Evolutionary conservation across 2,888 invertebrate genomes (phyloP).

Genomic region (Pseudococcus viburni): DNA sequence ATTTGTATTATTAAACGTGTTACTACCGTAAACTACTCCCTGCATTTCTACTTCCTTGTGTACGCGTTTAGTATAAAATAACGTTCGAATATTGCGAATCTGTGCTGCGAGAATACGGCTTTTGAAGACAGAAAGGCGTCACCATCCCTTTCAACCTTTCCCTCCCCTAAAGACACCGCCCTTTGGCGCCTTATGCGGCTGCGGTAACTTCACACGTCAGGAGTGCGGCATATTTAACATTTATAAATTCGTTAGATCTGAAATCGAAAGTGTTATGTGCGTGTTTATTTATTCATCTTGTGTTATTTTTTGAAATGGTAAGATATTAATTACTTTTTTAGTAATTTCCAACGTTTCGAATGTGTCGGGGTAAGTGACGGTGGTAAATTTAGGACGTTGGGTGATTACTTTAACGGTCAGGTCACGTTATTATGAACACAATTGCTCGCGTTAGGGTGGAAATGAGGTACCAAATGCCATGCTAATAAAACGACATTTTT

Average conservation of each 20-base stretch:
- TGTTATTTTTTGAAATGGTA: slow-evolving; percentile 20
- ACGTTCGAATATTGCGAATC: slow-evolving; percentile 20
- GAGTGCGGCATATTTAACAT: slow-evolving; percentile 45
- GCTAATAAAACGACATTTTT: neutral
- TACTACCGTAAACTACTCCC: neutral
- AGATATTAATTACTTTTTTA: neutral
- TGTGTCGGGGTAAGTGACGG: neutral
- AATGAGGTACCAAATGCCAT: slow-evolving; percentile 21
- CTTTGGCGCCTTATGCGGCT: slow-evolving; percentile 49
- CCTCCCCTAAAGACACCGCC: slow-evolving; percentile 46
- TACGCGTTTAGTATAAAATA: too few species aligned
- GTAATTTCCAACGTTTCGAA: neutral
- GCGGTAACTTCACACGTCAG: slow-evolving; percentile 39
- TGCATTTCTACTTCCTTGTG: too few species aligned
- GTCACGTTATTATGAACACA: neutral
- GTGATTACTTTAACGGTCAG: slow-evolving; percentile 24
- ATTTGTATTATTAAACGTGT: slow-evolving; percentile 35
- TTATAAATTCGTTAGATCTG: slow-evolving; percentile 43
- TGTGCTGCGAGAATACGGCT: slow-evolving; percentile 22
- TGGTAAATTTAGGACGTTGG: neutral
- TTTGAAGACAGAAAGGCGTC: slow-evolving; percentile 54
- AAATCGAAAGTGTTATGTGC: slow-evolving; percentile 51
- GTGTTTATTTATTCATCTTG: slow-evolving; percentile 6
- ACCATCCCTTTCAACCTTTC: slow-evolving; percentile 37
- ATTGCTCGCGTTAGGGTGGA: neutral